Conservation (phyloP, 1,140 invertebrate genomes). For the Monochamus saltuarius region DNA sequence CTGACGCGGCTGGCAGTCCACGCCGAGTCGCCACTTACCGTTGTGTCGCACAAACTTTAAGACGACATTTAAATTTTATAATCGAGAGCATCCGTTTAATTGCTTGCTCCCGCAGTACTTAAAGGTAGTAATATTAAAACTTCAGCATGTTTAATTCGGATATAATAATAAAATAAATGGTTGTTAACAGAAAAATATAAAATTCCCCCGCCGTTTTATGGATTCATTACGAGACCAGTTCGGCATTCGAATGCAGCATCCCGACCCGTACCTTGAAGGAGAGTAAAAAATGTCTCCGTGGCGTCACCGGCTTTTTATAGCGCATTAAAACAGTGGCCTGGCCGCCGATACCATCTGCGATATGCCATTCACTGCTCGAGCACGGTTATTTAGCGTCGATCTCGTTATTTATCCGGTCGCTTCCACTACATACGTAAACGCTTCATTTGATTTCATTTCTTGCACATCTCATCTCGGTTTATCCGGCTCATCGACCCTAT, state of each 20-base stretch:
- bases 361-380: constrained; percentile 24
- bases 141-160: constrained; percentile 31
- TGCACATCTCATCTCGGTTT: no score
- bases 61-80: constrained; percentile 29
- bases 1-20: constrained; percentile 16
- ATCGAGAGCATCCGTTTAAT: constrained; percentile 28
- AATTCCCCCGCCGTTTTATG: constrained; percentile 38
- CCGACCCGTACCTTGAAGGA: no score
- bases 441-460: constrained; percentile 13
- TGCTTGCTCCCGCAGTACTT: constrained; percentile 18
- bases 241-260: constrained; percentile 8
- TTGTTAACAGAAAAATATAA: constrained; percentile 38
- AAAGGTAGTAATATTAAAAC: constrained; percentile 24
- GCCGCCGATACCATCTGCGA: constrained; percentile 26
- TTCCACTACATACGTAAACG: constrained; percentile 13
- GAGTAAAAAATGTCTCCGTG: constrained; percentile 18
- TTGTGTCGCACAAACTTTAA: constrained; percentile 8
- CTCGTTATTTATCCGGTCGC: constrained; percentile 21
- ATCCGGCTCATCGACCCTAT: no score
- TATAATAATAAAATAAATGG: constrained; percentile 30
- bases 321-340: constrained; percentile 18
- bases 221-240: constrained; percentile 31
- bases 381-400: constrained; percentile 25
- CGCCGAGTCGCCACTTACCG: constrained; percentile 3
- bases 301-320: constrained; percentile 28